Evolutionary conservation across 2,888 invertebrate species (phyloP).

Genomic region (Spilarctia lutea): DNA sequence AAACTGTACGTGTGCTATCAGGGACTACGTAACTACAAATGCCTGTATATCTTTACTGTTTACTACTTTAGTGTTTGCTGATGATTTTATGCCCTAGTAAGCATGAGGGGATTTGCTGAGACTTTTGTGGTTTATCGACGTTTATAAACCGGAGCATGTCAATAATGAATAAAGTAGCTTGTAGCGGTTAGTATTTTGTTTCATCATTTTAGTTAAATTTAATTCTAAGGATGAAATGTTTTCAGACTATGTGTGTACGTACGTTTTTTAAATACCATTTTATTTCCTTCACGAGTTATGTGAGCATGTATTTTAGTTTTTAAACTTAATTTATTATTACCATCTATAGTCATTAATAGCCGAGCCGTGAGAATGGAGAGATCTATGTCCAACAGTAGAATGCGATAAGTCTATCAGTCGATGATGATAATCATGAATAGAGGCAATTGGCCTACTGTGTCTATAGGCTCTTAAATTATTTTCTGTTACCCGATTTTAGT

Average conservation of each 20-base stretch:
- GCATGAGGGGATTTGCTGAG: conserved; percentile 2
- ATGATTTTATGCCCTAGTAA: conserved; percentile 30
- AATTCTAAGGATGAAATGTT: not conserved
- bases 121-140: conserved; percentile 8
- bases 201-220: not conserved
- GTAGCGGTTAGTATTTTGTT: not conserved
- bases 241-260: not conserved
- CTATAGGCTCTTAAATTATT: too few relatives aligned
- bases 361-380: too few relatives aligned
- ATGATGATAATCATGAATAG: too few relatives aligned
- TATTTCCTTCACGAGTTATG: too few relatives aligned
- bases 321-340: too few relatives aligned
- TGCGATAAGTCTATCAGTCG: too few relatives aligned
- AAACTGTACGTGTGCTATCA: conserved; percentile 62
- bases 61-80: conserved; percentile 30
- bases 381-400: too few relatives aligned
- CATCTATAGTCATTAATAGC: too few relatives aligned
- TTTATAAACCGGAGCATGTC: not conserved
- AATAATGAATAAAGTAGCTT: not conserved
- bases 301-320: too few relatives aligned
- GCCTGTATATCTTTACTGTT: conserved; percentile 33
- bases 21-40: conserved; percentile 42
- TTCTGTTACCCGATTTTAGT: too few relatives aligned
- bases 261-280: too few relatives aligned
- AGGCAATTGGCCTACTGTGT: too few relatives aligned